phyloP scores from a whole-genome alignment of 1,140 invertebrate genomes.

The Doryteuthis pealeii region DNA sequence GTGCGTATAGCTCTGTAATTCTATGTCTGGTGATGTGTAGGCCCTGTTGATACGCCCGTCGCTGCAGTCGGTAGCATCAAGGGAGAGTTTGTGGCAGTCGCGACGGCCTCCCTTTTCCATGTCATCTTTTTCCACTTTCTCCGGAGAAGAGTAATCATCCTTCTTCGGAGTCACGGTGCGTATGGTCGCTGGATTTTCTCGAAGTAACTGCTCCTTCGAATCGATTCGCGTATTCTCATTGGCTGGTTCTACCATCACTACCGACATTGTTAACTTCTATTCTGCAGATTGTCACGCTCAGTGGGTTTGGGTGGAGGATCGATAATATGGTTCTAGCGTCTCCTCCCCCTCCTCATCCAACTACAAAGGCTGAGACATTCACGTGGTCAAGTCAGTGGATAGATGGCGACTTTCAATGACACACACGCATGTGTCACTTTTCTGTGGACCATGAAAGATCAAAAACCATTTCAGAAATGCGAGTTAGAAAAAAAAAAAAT shows the following conservation, averaged over 20 bases:
- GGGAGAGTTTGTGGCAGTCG: conserved; percentile 9
- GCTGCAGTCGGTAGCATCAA: conserved; percentile 12
- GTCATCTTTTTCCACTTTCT: conserved; percentile 8
- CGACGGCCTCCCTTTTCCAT: conserved; percentile 15
- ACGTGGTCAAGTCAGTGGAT: background rate
- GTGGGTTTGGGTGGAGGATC: background rate
- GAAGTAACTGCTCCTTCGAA: conserved; percentile 45
- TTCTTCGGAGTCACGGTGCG: background rate
- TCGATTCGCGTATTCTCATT: conserved; percentile 45
- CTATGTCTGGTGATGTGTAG: conserved; percentile 52
- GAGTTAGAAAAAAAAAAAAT: background rate
- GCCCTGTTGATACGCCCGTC: conserved; percentile 48
- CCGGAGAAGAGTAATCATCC: background rate
- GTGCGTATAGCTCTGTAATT: conserved; percentile 39
- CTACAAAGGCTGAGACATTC: background rate
- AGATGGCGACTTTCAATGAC: background rate
- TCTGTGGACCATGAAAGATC: background rate
- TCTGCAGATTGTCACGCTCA: background rate
- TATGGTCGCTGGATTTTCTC: conserved; percentile 14
- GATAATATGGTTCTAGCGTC: background rate
- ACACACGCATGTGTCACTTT: background rate
- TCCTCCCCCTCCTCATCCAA: background rate
- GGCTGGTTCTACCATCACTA: conserved; percentile 45
- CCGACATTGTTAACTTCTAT: conserved; percentile 33
- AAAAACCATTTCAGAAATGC: background rate